These are phyloP conservation scores for Cryptops parisi DNA, from an alignment of 2,888 invertebrate species.

Conservation along the genomic window DNA sequence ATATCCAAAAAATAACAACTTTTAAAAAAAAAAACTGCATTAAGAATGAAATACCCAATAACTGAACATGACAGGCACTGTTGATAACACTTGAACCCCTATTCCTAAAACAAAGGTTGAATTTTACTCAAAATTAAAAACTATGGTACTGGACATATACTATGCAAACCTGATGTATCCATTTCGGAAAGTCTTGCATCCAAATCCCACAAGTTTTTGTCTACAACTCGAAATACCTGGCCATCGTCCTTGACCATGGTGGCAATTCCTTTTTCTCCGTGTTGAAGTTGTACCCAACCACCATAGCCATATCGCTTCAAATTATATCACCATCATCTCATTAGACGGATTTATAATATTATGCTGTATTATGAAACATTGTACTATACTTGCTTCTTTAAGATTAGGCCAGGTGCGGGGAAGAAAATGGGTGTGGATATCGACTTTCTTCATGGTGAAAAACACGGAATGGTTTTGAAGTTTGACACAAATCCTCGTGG, in stretches of 20 bases:
- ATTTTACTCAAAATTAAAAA: not conserved
- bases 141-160: not conserved
- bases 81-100: constrained; percentile 39
- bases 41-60: constrained; percentile 35
- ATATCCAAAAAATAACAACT: too few relatives aligned
- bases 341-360: too few relatives aligned
- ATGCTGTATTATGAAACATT: not conserved
- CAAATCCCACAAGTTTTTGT: constrained; percentile 39
- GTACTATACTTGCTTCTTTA: constrained; percentile 30
- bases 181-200: constrained; percentile 37
- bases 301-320: constrained; percentile 39
- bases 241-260: constrained; percentile 37
- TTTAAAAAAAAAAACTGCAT: not conserved
- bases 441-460: constrained; percentile 31
- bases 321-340: too few relatives aligned
- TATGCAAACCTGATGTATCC: constrained; percentile 32
- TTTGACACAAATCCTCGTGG: not conserved
- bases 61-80: constrained; percentile 44
- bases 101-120: constrained; percentile 24
- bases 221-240: constrained; percentile 38
- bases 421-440: constrained; percentile 40
- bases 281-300: constrained; percentile 38
- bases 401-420: constrained; percentile 40
- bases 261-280: constrained; percentile 27
- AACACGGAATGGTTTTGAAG: not conserved